Conservation (phyloP, 1,140 invertebrate genomes). For the Acromyrmex heyeri region DNA sequence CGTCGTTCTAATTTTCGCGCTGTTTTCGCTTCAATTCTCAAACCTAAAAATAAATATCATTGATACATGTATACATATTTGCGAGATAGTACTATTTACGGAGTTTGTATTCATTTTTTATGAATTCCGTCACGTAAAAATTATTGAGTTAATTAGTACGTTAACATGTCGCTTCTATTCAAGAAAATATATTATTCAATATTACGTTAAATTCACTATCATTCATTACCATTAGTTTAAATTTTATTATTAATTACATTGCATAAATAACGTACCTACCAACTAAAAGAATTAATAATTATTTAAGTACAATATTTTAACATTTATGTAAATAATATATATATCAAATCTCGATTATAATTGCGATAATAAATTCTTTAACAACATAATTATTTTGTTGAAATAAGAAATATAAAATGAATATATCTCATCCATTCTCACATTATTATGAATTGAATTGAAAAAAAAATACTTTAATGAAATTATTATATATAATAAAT, state of each 20-base stretch:
- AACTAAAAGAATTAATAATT: neutral
- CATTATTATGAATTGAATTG: too few species aligned
- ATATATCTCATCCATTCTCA: neutral
- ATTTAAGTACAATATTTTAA: neutral
- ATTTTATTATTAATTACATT: slow-evolving; percentile 6
- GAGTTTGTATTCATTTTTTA: slow-evolving; percentile 17
- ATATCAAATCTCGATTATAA: neutral
- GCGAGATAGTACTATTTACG: neutral
- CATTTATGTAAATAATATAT: neutral
- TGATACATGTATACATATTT: neutral
- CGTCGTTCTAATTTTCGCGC: neutral
- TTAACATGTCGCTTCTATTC: neutral
- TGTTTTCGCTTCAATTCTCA: neutral
- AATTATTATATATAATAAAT: neutral
- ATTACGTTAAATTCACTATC: too few species aligned
- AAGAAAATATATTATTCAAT: neutral
- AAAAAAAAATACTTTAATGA: too few species aligned
- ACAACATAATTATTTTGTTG: neutral
- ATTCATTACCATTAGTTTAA: neutral
- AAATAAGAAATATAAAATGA: neutral
- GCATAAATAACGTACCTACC: neutral
- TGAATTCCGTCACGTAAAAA: slow-evolving; percentile 4
- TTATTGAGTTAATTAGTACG: neutral
- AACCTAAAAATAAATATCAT: slow-evolving; percentile 2
- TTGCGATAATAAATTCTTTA: neutral